A percentile compares a stretch with the other conserved stretches of the same genome.
Conservation (phyloP, 2,888 invertebrate genomes). For the Operophtera brumata region DNA sequence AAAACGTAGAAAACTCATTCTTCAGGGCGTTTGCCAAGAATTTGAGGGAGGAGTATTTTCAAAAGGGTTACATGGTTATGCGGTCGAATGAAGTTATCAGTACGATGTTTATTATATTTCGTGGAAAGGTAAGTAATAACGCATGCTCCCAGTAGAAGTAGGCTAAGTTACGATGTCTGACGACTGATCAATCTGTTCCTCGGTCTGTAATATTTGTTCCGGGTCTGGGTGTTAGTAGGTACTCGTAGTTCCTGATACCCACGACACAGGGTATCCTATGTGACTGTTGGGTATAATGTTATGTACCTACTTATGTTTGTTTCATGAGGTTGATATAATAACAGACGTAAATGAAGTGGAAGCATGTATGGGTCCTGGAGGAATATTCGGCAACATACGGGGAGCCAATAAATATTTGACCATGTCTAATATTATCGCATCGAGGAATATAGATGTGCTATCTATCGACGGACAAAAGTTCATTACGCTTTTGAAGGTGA, state of each 20-base stretch:
- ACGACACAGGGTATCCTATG: too few relatives aligned
- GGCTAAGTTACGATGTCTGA: too few relatives aligned
- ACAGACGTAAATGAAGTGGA: conserved; percentile 69
- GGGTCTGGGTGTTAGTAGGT: too few relatives aligned
- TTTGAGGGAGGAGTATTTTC: conserved; percentile 66
- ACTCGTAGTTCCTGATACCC: too few relatives aligned
- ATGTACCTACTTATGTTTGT: neutral
- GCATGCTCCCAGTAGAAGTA: too few relatives aligned
- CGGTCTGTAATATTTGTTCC: too few relatives aligned
- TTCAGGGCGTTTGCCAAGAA: conserved; percentile 78
- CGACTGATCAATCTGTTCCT: too few relatives aligned
- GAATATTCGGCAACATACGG: conserved; percentile 75
- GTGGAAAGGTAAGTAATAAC: conserved; percentile 61
- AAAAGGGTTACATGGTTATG: conserved; percentile 72
- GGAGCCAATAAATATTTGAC: conserved; percentile 63
- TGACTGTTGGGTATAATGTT: too few relatives aligned
- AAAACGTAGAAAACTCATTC: conserved; percentile 76
- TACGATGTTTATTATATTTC: conserved; percentile 71
- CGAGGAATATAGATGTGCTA: conserved; percentile 73
- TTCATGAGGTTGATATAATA: conserved; percentile 63
- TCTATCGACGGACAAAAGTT: conserved; percentile 71
- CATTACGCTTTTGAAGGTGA: conserved; percentile 69
- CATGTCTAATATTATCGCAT: conserved; percentile 69
- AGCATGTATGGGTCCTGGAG: conserved; percentile 75
- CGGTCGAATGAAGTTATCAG: conserved; percentile 68